These are phyloP conservation scores for Macrotis lagotis DNA, from an alignment of 2,113 vertebrate genomes.

Conservation along the genomic window DNA sequence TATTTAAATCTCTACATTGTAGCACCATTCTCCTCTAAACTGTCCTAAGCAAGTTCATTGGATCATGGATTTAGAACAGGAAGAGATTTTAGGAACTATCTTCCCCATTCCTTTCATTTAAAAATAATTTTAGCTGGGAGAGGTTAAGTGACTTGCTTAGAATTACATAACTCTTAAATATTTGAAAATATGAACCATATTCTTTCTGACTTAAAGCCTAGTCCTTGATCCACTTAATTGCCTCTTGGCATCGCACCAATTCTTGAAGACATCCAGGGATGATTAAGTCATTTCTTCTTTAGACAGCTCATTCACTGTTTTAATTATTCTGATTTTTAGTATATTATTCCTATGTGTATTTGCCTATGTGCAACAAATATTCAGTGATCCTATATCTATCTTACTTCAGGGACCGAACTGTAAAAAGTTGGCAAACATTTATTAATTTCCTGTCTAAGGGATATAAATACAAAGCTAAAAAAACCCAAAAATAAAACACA, in stretches of 20 bases:
- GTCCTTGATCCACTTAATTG: not conserved
- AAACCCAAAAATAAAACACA: too few species aligned
- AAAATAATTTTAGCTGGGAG: not conserved
- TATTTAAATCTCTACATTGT: not conserved
- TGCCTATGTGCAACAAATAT: not conserved
- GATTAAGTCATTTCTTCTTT: not conserved
- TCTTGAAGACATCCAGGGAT: not conserved
- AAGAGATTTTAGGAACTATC: not conserved
- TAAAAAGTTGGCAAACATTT: not conserved
- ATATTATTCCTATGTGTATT: not conserved
- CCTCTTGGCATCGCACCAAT: not conserved
- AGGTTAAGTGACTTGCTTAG: not conserved
- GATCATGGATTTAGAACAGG: not conserved
- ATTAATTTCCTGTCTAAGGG: not conserved
- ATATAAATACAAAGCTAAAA: not conserved
- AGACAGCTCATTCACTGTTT: not conserved
- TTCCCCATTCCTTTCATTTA: not conserved
- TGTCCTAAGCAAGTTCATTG: not conserved
- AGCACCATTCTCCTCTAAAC: not conserved
- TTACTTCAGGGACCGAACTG: not conserved
- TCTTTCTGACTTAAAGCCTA: not conserved
- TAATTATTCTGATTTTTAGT: not conserved
- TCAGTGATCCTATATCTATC: not conserved
- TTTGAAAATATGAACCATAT: not conserved
- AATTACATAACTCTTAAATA: not conserved